phyloP scores from a whole-genome alignment of 1,140 invertebrate species.

The Camponotus floridanus region DNA sequence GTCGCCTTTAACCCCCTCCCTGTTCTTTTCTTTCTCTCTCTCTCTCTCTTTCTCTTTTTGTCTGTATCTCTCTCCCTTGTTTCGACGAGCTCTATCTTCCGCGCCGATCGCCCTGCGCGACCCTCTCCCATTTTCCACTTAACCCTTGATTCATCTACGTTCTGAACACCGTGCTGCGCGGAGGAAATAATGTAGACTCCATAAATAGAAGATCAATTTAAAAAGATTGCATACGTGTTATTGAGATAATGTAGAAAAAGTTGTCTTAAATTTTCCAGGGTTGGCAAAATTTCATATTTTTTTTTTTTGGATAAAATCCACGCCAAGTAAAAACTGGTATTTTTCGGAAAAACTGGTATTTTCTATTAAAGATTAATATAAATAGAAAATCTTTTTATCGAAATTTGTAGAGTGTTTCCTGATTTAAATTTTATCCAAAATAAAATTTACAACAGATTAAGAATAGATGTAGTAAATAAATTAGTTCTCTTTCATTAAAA shows the following conservation, averaged over 20 bases:
- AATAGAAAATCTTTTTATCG: too few species aligned
- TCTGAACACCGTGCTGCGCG: conserved; percentile 1
- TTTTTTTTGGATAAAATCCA: too few species aligned
- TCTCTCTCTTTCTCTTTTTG: background rate
- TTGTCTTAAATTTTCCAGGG: background rate
- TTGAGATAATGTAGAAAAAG: background rate
- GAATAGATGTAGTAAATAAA: too few species aligned
- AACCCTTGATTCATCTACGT: conserved; percentile 61
- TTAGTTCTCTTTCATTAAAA: too few species aligned
- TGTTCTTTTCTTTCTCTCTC: background rate
- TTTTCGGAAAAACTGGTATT: too few species aligned
- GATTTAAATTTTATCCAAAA: too few species aligned
- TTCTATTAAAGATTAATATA: too few species aligned
- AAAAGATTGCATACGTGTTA: background rate
- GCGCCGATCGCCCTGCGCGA: conserved; percentile 23
- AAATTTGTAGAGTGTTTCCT: too few species aligned
- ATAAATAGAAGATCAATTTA: background rate
- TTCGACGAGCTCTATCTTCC: conserved; percentile 25
- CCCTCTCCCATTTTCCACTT: conserved; percentile 61
- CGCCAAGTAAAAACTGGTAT: too few species aligned
- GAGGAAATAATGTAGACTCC: conserved; percentile 31
- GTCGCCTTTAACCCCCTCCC: conserved; percentile 71
- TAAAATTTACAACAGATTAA: too few species aligned
- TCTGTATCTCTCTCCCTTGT: conserved; percentile 39
- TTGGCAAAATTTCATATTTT: too few species aligned